Evolutionary conservation across 1,140 invertebrate species (phyloP).

Genomic region (Aporrectodea caliginosa): DNA sequence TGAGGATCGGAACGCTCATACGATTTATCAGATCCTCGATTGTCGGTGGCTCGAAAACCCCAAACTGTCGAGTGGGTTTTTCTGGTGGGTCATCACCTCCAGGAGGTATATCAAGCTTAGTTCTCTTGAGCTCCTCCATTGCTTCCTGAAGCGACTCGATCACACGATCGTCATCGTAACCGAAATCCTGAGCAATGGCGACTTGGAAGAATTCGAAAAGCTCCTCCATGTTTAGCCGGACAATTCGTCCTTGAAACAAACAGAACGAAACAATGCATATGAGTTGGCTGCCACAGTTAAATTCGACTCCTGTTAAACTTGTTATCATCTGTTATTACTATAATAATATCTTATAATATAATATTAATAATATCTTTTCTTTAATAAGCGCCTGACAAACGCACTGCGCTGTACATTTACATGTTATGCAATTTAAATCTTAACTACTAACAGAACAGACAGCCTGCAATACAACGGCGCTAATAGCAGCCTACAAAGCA

Average conservation of each 20-base stretch:
- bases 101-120: slow-evolving; percentile 68
- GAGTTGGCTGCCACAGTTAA: too few relatives aligned
- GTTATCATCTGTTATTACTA: too few relatives aligned
- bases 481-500: too few relatives aligned
- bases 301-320: too few relatives aligned
- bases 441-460: too few relatives aligned
- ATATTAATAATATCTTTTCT: too few relatives aligned
- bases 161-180: slow-evolving; percentile 83
- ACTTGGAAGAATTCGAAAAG: slow-evolving; percentile 79
- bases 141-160: slow-evolving; percentile 77
- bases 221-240: slow-evolving; percentile 83
- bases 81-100: slow-evolving; percentile 64
- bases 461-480: too few relatives aligned
- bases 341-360: too few relatives aligned
- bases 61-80: slow-evolving; percentile 76
- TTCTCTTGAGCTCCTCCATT: slow-evolving; percentile 74
- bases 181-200: slow-evolving; percentile 87
- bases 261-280: too few relatives aligned
- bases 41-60: slow-evolving; percentile 64
- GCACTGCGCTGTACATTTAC: too few relatives aligned
- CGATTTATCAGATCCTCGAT: slow-evolving; percentile 48
- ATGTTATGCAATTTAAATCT: too few relatives aligned
- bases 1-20: slow-evolving; percentile 33
- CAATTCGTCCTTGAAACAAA: slow-evolving; percentile 66
- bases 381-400: too few relatives aligned